These are phyloP conservation scores for Euproctis similis DNA, from an alignment of 2,888 invertebrate genomes.

Conservation along the genomic window DNA sequence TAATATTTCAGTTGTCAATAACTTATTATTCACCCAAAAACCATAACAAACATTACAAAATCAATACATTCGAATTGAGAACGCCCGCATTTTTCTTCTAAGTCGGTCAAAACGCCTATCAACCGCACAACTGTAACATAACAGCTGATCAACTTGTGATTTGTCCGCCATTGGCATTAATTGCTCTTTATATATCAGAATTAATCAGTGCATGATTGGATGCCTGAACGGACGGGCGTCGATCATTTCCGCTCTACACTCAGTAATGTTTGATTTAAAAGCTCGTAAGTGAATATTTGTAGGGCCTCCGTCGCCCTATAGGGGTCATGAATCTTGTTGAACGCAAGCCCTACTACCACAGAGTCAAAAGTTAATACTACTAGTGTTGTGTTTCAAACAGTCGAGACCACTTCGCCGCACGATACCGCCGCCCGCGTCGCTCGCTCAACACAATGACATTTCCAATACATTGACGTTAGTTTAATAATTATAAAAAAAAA, in stretches of 20 bases:
- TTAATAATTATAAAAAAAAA: conserved; percentile 41
- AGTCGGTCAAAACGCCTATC: conserved; percentile 30
- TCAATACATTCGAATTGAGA: too few species aligned
- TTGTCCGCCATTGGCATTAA: conserved; percentile 66
- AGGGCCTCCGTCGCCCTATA: too few species aligned
- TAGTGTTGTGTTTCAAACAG: conserved; percentile 51
- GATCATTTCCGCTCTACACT: too few species aligned
- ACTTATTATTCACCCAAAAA: too few species aligned
- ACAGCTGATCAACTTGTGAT: conserved; percentile 49
- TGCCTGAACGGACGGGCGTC: conserved; percentile 27
- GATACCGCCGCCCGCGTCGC: conserved; percentile 30
- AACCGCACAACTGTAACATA: conserved; percentile 43
- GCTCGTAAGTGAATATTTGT: too few species aligned
- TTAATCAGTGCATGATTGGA: conserved; percentile 57
- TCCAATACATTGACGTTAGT: conserved; percentile 37
- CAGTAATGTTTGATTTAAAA: too few species aligned
- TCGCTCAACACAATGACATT: conserved; percentile 51
- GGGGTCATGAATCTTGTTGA: conserved; percentile 34
- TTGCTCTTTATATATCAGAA: conserved; percentile 50
- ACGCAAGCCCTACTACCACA: conserved; percentile 32
- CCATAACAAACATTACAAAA: too few species aligned
- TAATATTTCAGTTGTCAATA: too few species aligned
- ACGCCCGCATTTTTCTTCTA: too few species aligned
- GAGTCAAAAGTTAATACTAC: conserved; percentile 41
- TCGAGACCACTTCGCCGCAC: conserved; percentile 32